Conservation (phyloP, 2,888 invertebrate genomes). For the Lucinisca nassula region DNA sequence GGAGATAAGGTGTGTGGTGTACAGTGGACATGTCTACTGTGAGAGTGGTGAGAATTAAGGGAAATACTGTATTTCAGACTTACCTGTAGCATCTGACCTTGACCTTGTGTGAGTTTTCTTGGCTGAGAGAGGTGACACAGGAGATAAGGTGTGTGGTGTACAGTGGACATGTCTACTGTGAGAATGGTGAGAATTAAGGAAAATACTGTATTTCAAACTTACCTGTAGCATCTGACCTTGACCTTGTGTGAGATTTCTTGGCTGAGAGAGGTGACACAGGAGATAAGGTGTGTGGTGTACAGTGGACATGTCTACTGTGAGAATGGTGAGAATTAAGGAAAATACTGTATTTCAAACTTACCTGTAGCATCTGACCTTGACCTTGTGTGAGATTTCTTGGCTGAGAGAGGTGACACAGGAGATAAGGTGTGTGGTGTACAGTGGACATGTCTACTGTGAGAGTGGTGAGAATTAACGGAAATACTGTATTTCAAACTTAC, state of each 20-base stretch:
- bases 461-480: not conserved
- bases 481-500: no score
- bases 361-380: slow-evolving; percentile 93
- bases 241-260: slow-evolving; percentile 95
- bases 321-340: not conserved
- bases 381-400: slow-evolving; percentile 94
- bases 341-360: slow-evolving; percentile 49
- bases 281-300: slow-evolving; percentile 39
- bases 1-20: slow-evolving; percentile 44
- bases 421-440: slow-evolving; percentile 39
- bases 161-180: not conserved
- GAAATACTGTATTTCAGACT: no score
- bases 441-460: not conserved
- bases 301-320: not conserved
- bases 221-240: slow-evolving; percentile 93
- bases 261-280: slow-evolving; percentile 71
- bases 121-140: slow-evolving; percentile 71
- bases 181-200: not conserved
- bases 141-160: slow-evolving; percentile 41
- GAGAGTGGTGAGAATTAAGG: not conserved
- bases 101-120: slow-evolving; percentile 96
- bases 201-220: no score
- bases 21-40: not conserved
- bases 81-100: slow-evolving; percentile 92
- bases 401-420: slow-evolving; percentile 67